Evolutionary conservation across 35 echinoderm and acorn worm genomes (phyloP).

Genomic region (Anneissia japonica): DNA sequence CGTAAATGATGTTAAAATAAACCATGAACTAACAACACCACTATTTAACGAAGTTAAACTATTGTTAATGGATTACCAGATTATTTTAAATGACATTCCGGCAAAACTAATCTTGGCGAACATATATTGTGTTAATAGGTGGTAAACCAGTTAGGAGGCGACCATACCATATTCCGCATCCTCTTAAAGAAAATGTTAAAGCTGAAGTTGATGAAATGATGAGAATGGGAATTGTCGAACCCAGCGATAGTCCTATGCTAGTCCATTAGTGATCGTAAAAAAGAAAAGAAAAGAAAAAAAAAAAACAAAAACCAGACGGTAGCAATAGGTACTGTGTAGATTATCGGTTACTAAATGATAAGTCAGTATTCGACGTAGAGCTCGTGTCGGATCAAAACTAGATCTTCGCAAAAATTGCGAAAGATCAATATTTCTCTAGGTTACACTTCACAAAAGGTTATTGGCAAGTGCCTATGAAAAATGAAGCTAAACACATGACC

Average conservation of each 20-base stretch:
- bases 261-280: slow-evolving; percentile 40
- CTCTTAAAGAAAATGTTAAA: background rate
- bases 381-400: slow-evolving; percentile 14
- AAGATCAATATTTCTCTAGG: background rate
- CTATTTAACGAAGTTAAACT: too few relatives aligned
- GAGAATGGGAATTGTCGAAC: background rate
- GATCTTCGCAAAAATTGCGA: background rate
- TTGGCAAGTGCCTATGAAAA: slow-evolving; percentile 8
- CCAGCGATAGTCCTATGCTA: slow-evolving; percentile 42
- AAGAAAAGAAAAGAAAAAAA: too few relatives aligned
- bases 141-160: slow-evolving; percentile 25
- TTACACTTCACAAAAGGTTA: slow-evolving; percentile 11
- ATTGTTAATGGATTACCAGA: too few relatives aligned
- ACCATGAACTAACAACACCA: too few relatives aligned
- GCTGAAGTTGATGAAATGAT: slow-evolving; percentile 12
- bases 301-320: slow-evolving; percentile 43
- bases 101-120: slow-evolving; percentile 36
- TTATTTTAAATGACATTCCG: slow-evolving; percentile 1
- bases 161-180: slow-evolving; percentile 7
- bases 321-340: slow-evolving; percentile 47
- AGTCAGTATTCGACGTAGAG: slow-evolving; percentile 39
- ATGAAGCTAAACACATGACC: slow-evolving; percentile 15
- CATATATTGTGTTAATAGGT: slow-evolving; percentile 31
- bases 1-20: too few relatives aligned
- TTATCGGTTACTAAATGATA: slow-evolving; percentile 31